Conservation (phyloP, 2,113 vertebrate genomes). For the Gila orcuttii region DNA sequence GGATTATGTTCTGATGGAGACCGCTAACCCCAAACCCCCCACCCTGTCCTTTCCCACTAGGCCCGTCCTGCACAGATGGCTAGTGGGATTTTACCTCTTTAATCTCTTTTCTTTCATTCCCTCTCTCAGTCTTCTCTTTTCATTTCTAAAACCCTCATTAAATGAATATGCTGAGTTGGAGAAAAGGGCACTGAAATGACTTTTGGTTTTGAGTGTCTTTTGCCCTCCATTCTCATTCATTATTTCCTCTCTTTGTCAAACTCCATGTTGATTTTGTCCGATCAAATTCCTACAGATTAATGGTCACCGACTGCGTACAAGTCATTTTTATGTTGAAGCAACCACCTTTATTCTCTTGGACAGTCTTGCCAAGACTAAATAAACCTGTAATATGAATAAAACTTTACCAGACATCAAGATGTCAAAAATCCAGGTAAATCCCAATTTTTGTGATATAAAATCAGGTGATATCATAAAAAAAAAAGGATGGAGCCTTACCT, state of each 20-base stretch:
- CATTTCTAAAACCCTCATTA: slow-evolving; percentile 65
- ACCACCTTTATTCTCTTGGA: background rate
- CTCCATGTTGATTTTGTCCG: background rate
- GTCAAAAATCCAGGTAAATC: background rate
- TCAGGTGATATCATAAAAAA: too few species aligned
- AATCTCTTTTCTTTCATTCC: slow-evolving; percentile 53
- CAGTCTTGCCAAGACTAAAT: background rate
- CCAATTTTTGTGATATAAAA: background rate
- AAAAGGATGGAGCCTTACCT: too few species aligned
- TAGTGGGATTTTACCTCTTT: slow-evolving; percentile 51
- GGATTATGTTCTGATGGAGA: slow-evolving; percentile 53
- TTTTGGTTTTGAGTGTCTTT: slow-evolving; percentile 61
- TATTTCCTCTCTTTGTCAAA: background rate
- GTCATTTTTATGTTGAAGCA: background rate
- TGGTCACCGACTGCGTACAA: background rate
- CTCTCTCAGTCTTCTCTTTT: slow-evolving; percentile 50
- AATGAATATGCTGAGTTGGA: slow-evolving; percentile 67
- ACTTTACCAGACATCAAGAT: background rate
- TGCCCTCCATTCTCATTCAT: slow-evolving; percentile 40
- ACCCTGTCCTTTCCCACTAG: slow-evolving; percentile 42
- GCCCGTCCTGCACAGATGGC: slow-evolving; percentile 58
- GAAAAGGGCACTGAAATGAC: slow-evolving; percentile 59
- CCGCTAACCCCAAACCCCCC: background rate
- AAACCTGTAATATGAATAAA: background rate
- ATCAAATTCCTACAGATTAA: slow-evolving; percentile 2